Evolutionary conservation across 2,113 vertebrate genomes (phyloP).

Genomic region (Alethe castanea): DNA sequence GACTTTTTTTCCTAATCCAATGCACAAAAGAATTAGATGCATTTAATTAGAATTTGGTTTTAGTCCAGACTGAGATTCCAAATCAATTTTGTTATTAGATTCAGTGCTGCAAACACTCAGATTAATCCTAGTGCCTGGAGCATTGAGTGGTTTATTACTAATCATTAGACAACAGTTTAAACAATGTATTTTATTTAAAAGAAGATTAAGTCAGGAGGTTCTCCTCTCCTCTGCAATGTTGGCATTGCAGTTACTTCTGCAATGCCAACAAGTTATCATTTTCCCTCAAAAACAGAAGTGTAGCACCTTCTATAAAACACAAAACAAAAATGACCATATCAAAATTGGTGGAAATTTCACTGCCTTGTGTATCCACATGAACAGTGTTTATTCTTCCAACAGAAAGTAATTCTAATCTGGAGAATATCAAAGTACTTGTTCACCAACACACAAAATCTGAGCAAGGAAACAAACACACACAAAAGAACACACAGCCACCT

Average conservation of each 20-base stretch:
- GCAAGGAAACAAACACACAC: not conserved
- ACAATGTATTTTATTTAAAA: not conserved
- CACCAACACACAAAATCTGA: not conserved
- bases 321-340: not conserved
- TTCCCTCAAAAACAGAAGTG: not conserved
- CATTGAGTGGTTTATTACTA: not conserved
- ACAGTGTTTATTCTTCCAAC: not conserved
- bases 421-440: not conserved
- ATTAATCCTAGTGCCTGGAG: not conserved
- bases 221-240: not conserved
- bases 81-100: not conserved
- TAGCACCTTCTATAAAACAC: not conserved
- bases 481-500: not conserved
- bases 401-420: not conserved
- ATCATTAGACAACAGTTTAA: not conserved
- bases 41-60: not conserved
- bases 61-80: not conserved
- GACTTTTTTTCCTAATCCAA: not conserved
- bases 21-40: not conserved
- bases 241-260: not conserved
- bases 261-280: not conserved
- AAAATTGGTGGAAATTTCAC: not conserved
- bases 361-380: not conserved
- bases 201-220: not conserved
- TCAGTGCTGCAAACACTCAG: not conserved